Conservation (phyloP, 2,113 vertebrate genomes). For the Machaerirhynchus nigripectus region DNA sequence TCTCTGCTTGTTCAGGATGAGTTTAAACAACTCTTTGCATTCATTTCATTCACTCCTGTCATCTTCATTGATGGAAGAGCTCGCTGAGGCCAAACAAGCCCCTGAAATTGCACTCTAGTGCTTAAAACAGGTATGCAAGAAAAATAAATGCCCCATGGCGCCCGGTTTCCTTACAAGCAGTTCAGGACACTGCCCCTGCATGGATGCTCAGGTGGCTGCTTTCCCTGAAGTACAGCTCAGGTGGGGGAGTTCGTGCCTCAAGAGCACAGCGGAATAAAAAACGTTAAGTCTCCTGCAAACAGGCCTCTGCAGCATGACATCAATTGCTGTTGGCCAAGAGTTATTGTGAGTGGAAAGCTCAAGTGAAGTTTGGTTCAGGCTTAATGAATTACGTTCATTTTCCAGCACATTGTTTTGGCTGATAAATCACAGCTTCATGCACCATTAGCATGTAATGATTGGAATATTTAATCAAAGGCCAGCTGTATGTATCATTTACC, state of each 20-base stretch:
- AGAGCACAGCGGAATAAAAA: not conserved
- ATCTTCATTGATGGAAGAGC: not conserved
- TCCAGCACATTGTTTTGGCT: slow-evolving; percentile 65
- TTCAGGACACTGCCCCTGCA: not conserved
- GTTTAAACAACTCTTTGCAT: not conserved
- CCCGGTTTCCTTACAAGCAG: not conserved
- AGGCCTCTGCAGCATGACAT: not conserved
- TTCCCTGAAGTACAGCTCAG: not conserved
- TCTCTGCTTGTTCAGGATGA: not conserved
- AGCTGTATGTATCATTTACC: slow-evolving; percentile 60
- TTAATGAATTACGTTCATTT: slow-evolving; percentile 67
- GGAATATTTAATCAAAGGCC: slow-evolving; percentile 74
- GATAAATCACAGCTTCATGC: slow-evolving; percentile 72
- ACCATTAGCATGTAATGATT: slow-evolving; percentile 63
- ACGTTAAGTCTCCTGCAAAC: not conserved
- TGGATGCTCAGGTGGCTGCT: not conserved
- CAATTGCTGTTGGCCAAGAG: not conserved
- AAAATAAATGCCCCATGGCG: not conserved
- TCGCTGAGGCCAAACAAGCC: rapidly evolving
- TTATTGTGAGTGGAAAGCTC: slow-evolving; percentile 41
- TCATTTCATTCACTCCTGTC: not conserved
- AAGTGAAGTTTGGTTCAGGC: slow-evolving; percentile 27
- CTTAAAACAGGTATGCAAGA: not conserved
- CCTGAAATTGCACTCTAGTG: not conserved
- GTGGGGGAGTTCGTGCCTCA: rapidly evolving